Base-by-base conservation (phyloP, 2,113 vertebrate genomes). In the Sinocyclocheilus anophthalmus region DNA sequence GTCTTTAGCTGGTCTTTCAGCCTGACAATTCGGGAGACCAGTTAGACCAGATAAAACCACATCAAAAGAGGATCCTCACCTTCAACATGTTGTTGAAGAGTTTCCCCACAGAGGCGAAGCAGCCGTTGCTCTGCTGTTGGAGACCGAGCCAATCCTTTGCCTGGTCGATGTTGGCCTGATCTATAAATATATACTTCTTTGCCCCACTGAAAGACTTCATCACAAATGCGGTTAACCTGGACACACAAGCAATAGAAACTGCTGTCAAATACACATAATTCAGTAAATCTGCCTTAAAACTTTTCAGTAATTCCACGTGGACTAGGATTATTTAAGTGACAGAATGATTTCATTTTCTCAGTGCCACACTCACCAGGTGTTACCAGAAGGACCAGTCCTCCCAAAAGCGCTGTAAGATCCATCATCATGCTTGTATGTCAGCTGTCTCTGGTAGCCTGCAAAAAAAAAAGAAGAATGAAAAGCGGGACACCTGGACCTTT, bases 351-450 rank as follows among this genome's bases (percentile, higher is more conserved):
- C 33, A 53, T 26, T 69, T 12, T 63, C 14, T 70, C 39, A 22
- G 0, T 0, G 2, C 5, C 18, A 63, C 59, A 91, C 96, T 94
- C 87, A 97, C 96, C 97, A 98, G 70, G 96, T 96, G 85, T 97
- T 97, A 50, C 96, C 97, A 11, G 95, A 94, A 0, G 80, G 65
- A 72, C 97, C 96, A 0, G 7, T 84, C 59, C 85, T 92, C 33
- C 97, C 96, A 72, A 97, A 97, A 63, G 96, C 96, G 14, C 97
- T 97, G 92, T 95, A 97, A 50, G 97, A 97, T 0, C 96, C 97
- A 12, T 97, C 95, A 0, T 86, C 53, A 39, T 96, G 96, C 85
- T 96, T 96, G 90, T 95, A 97, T 1, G 33, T 94, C 77, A 98
- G 94, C 85, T 97, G 94, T 90, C 94, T 94, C 94, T 97, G 96